Evolutionary conservation across 2,797 vertebrate species (phyloP), one percentile per base, ranked within the genome.

Genomic region (Galagoides demidoff): DNA sequence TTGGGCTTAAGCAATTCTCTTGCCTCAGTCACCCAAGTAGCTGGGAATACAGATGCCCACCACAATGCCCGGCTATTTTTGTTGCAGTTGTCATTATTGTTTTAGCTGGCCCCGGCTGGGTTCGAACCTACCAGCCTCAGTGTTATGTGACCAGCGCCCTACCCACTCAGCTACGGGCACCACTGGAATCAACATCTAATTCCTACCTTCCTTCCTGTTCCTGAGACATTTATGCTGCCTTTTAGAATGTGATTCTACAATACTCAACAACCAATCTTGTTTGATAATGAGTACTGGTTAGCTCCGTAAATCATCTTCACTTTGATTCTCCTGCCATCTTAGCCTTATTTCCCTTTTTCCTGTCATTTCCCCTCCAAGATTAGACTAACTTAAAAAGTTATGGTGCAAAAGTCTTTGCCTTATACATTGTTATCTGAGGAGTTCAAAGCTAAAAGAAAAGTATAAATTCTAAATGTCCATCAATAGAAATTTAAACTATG

Each of bases 141-240:
- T 16, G 49, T 43, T 16, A 52, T 52, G 49, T 52, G 49, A 14
- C 49, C 4, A 4, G 49, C 14, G 4, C 14, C 49, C 49, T 52
- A 52, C 14, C 14, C 49, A 16, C 14, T 52, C 3, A 52, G 49
- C 3, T 52, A 5, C 1, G 49, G 49, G 49, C 49, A 52, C 4
- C 1, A 14, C 49, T 14, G 22, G 27, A 82, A 27, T 76, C 37
- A 55, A 71, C 27, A 71, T 37, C 59, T 61, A n/a, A 92, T 71
- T 71, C 84, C 43, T 95, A 22, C 7, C 39, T 84, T 92, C 64
- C 25, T 68, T 91, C 57, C 70, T 85, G 61, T 61, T 93, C 52
- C 85, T 23, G 37, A 94, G 81, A 96, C 66, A 82, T 94, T 96
- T 88, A 90, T 85, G 66, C 45, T 13, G 0, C 29, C n/a, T 92